phyloP scores from a whole-genome alignment of 2,113 vertebrate genomes.

The Anhinga anhinga region DNA sequence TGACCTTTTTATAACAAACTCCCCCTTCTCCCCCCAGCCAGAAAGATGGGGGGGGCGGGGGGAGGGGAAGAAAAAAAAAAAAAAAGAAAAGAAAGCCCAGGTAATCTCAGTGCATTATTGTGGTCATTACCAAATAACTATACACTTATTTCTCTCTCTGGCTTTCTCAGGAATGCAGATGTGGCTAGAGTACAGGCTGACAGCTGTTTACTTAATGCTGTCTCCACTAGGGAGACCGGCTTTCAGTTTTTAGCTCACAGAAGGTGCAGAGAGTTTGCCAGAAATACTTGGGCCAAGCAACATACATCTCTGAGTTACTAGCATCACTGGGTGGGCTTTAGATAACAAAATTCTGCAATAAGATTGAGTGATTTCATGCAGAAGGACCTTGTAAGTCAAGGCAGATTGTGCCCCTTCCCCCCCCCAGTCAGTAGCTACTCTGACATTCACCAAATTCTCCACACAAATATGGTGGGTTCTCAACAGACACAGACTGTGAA shows the following conservation, averaged over 20 bases:
- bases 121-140: conserved; percentile 28
- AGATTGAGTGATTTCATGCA: background rate
- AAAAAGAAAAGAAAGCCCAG: background rate
- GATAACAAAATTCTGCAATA: background rate
- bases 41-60: background rate
- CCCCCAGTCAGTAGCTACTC: background rate
- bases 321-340: background rate
- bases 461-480: background rate
- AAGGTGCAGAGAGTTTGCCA: background rate
- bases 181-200: background rate
- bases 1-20: conserved; percentile 67
- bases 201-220: background rate
- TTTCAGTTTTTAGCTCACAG: background rate
- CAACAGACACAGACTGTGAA: background rate
- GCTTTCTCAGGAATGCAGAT: background rate
- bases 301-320: background rate
- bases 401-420: background rate
- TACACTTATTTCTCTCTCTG: background rate
- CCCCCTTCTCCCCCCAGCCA: background rate
- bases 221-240: background rate
- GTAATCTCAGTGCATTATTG: conserved; percentile 44
- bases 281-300: background rate
- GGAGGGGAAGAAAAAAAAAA: background rate
- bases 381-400: background rate
- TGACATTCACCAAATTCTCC: background rate